Evolutionary conservation across 2,113 vertebrate genomes (phyloP), one percentile per base, ranked within the genome.

Genomic region (Mormoops blainvillei): DNA sequence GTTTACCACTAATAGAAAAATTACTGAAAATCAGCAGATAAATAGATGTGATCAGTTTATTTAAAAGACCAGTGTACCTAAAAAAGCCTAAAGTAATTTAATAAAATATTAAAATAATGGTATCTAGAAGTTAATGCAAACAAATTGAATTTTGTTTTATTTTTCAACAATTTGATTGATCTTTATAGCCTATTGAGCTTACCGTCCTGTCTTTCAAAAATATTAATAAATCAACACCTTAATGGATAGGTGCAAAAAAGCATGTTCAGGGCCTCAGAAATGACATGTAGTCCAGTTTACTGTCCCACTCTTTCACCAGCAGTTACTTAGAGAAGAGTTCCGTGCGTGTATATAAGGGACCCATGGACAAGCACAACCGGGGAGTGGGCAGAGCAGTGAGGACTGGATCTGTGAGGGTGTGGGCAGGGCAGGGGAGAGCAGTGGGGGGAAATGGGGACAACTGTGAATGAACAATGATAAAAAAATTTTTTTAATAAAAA

Each of bases 21-120:
- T 85, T 85, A 38, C 45, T 38, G 4, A 87, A 94, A 89, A 63
- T 96, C 71, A 67, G 16, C 56, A 82, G 12, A n/a, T 84, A 76
- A 86, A 65, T 90, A 94, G 20, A 89, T 89, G 82, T 82, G 41
- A 85, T 88, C 74, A 54, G n/a, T 87, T 82, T 82, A 54, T 67
- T 89, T 52, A 83, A 89, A 89, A 96, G 48, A 54, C 54, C 31
- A 86, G 7, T 33, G 56, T 68, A n/a, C n/a, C 33, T 74, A 90
- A 87, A 83, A 48, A 48, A 93, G 56, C 22, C 52, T 68, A 80
- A 93, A 88, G 54, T 63, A 38, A 19, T 67, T 68, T 78, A 78
- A 80, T 73, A 36, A 71, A 63, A 31, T 63, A 65, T 73, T 92
- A 38, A 92, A 56, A 22, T 54, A 68, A 77, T 88, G 77, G 54